Percentiles rank a stretch among this genome's conserved stretches.
phyloP scores from a whole-genome alignment of 2,113 vertebrate genomes.

The Cettia cetti region DNA sequence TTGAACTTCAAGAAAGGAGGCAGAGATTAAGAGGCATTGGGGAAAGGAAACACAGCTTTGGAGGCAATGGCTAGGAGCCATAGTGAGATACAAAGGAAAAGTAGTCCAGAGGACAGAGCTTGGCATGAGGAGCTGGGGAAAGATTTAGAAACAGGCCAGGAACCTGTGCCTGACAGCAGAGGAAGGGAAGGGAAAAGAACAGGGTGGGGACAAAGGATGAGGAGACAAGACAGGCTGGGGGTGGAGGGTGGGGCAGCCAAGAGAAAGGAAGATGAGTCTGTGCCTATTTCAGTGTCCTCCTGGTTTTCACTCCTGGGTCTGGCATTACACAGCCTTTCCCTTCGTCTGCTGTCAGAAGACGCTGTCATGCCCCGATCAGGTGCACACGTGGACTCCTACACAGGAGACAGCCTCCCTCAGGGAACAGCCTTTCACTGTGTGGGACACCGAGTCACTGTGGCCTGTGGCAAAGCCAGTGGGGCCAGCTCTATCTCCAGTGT shows the following conservation, averaged over 20 bases:
- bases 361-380: not conserved
- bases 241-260: constrained; percentile 30
- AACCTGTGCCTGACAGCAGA: constrained; percentile 45
- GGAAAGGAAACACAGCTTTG: not conserved
- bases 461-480: not conserved
- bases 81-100: not conserved
- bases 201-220: constrained; percentile 47
- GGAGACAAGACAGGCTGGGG: constrained; percentile 37
- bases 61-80: not conserved
- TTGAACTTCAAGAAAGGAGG: not conserved
- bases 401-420: not conserved
- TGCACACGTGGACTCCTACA: not conserved
- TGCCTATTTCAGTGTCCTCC: constrained; percentile 42
- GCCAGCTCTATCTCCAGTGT: not conserved
- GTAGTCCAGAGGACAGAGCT: not conserved
- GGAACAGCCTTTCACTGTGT: not conserved
- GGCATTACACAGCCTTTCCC: constrained; percentile 20
- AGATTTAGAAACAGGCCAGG: constrained; percentile 41
- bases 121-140: constrained; percentile 16
- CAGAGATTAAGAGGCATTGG: not conserved
- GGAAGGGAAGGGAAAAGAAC: constrained; percentile 30
- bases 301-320: constrained; percentile 16
- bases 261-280: constrained; percentile 52
- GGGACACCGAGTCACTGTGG: not conserved
- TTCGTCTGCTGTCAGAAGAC: not conserved